Evolutionary conservation across 2,797 vertebrate species (phyloP).

Genomic region (Threskiornis aethiopicus): DNA sequence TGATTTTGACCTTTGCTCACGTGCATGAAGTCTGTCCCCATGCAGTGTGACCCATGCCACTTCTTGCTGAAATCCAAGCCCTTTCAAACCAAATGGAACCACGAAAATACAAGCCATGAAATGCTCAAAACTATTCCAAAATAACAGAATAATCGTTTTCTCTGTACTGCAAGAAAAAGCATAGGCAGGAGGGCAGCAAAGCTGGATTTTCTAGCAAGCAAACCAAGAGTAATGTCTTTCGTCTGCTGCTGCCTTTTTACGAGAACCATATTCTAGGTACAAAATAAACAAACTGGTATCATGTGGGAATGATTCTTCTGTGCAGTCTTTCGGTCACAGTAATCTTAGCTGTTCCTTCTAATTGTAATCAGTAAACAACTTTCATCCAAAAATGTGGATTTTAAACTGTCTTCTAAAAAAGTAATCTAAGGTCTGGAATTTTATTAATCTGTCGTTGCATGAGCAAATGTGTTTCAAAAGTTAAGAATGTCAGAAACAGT

Average conservation of each 20-base stretch:
- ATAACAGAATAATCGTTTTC: background rate
- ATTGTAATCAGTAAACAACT: background rate
- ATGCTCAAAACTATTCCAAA: conserved; percentile 19
- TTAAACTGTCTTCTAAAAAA: background rate
- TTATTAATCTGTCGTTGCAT: background rate
- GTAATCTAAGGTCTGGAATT: background rate
- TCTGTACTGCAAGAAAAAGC: background rate
- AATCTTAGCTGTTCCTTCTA: background rate
- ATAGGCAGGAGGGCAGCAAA: background rate
- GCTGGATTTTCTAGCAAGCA: background rate
- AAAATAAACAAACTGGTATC: conserved; percentile 7
- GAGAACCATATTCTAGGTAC: conserved; percentile 27
- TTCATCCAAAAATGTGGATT: background rate
- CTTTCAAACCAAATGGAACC: conserved; percentile 28
- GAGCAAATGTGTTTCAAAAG: conserved; percentile 9
- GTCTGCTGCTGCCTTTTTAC: background rate
- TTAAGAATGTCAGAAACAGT: conserved; percentile 53
- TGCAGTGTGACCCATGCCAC: conserved; percentile 57
- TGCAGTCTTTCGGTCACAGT: background rate
- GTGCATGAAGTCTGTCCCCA: conserved; percentile 51
- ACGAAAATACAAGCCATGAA: background rate
- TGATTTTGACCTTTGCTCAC: conserved; percentile 66
- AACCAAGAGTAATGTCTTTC: background rate
- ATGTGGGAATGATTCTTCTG: conserved; percentile 2
- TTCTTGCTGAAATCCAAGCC: conserved; percentile 44